Percentiles rank a stretch among this genome's conserved stretches.
These are phyloP conservation scores for Peromyscus polionotus DNA, from an alignment of 2,113 vertebrate genomes.

Conservation along the genomic window DNA sequence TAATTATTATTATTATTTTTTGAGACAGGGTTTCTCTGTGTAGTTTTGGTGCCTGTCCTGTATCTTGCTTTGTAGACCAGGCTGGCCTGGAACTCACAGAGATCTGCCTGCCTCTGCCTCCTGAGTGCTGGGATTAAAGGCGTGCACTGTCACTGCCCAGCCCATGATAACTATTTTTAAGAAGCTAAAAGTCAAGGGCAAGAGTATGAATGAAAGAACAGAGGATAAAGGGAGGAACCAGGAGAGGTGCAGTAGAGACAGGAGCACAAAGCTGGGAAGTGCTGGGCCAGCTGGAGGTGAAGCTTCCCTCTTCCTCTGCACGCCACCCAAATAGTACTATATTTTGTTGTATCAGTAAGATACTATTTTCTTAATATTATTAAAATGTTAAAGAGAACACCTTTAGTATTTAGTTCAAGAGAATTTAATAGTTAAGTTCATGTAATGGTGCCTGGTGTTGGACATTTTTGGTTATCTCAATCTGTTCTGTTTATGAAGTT, in stretches of 20 bases:
- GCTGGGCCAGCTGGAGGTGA: neutral
- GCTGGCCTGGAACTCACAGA: too few relatives aligned
- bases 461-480: neutral
- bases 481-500: neutral
- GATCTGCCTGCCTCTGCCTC: too few relatives aligned
- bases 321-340: neutral
- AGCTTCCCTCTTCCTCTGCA: neutral
- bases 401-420: slow-evolving; percentile 22
- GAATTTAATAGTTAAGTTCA: slow-evolving; percentile 11
- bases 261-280: neutral
- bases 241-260: neutral
- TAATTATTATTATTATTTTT: neutral
- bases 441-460: neutral
- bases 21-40: too few relatives aligned
- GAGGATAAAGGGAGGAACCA: neutral
- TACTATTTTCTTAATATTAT: slow-evolving; percentile 47
- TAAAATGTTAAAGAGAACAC: neutral
- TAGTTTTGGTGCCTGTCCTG: too few relatives aligned
- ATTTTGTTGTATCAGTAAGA: slow-evolving; percentile 5
- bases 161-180: neutral
- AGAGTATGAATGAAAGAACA: neutral
- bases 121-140: too few relatives aligned
- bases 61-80: too few relatives aligned
- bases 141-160: too few relatives aligned
- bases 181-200: neutral